Conservation (phyloP, 1,140 invertebrate genomes). For the Bombus cullumanus region DNA sequence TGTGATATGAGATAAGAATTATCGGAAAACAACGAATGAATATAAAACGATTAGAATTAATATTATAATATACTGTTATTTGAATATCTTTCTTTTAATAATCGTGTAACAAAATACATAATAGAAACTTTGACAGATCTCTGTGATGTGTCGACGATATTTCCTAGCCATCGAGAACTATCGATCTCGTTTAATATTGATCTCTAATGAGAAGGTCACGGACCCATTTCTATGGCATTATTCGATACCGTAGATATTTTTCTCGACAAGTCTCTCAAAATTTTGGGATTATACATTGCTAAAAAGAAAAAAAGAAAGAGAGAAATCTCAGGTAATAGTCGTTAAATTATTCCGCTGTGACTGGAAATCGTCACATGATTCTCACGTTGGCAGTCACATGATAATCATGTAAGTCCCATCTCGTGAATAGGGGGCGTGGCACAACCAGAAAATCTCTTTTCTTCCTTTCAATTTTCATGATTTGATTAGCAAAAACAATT, state of each 20-base stretch:
- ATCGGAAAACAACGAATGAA: not conserved
- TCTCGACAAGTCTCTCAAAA: not conserved
- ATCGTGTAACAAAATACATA: too few relatives aligned
- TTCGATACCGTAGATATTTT: not conserved
- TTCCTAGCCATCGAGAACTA: not conserved
- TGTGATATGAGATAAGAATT: not conserved
- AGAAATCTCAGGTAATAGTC: not conserved
- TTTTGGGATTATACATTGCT: too few relatives aligned
- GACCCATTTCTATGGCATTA: constrained; percentile 3
- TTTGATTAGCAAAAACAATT: not conserved
- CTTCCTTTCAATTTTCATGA: not conserved
- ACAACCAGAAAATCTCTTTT: constrained; percentile 6
- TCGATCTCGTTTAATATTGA: constrained; percentile 47
- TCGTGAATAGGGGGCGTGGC: constrained; percentile 70
- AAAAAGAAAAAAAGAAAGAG: not conserved
- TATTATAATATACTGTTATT: not conserved
- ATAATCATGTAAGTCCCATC: constrained; percentile 76
- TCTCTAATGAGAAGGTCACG: constrained; percentile 17
- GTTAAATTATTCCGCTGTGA: constrained; percentile 44
- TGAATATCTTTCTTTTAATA: not conserved
- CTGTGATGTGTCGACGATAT: not conserved
- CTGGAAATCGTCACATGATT: constrained; percentile 75
- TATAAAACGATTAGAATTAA: not conserved
- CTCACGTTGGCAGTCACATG: constrained; percentile 80
- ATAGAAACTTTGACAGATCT: not conserved